Percentiles rank a stretch among this genome's conserved stretches.
Evolutionary conservation across 1,140 invertebrate genomes (phyloP).

Genomic region (Macrobrachium nipponense): DNA sequence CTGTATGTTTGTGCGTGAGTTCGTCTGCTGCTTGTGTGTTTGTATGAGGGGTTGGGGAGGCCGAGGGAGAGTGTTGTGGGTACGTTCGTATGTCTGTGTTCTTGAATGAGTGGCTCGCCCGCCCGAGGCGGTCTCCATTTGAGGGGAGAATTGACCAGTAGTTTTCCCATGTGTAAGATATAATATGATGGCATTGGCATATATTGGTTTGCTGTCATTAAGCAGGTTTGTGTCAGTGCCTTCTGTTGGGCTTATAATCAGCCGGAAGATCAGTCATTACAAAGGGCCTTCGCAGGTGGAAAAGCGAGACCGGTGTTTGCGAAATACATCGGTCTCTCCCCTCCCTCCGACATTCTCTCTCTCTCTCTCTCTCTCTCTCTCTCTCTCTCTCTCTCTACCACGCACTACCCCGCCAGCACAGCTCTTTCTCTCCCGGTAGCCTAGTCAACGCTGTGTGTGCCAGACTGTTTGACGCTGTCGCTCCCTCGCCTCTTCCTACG

Average conservation of each 20-base stretch:
- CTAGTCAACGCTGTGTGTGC: conserved; percentile 46
- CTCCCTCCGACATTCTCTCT: conserved; percentile 9
- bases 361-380: background rate
- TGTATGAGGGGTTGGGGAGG: background rate
- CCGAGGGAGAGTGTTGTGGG: conserved; percentile 39
- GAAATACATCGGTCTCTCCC: background rate
- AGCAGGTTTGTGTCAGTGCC: too few relatives aligned
- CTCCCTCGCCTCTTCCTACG: background rate
- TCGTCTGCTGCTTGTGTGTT: conserved; percentile 33
- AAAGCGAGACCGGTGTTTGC: too few relatives aligned
- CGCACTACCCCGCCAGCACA: background rate
- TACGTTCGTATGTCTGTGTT: conserved; percentile 24
- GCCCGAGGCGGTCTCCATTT: conserved; percentile 11
- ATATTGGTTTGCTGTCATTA: too few relatives aligned
- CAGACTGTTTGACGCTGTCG: conserved; percentile 38
- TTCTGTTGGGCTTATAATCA: too few relatives aligned
- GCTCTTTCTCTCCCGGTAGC: conserved; percentile 28
- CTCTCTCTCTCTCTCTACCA: background rate
- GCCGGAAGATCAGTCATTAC: too few relatives aligned
- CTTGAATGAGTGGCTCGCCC: conserved; percentile 25
- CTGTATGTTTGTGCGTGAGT: conserved; percentile 25
- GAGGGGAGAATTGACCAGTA: conserved; percentile 17
- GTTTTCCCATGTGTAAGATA: background rate
- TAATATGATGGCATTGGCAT: too few relatives aligned
- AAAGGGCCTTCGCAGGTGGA: background rate